A percentile compares a stretch with the other conserved stretches of the same genome.
Conservation (phyloP, 2,888 invertebrate genomes). For the Megaustenia siamemsis region DNA sequence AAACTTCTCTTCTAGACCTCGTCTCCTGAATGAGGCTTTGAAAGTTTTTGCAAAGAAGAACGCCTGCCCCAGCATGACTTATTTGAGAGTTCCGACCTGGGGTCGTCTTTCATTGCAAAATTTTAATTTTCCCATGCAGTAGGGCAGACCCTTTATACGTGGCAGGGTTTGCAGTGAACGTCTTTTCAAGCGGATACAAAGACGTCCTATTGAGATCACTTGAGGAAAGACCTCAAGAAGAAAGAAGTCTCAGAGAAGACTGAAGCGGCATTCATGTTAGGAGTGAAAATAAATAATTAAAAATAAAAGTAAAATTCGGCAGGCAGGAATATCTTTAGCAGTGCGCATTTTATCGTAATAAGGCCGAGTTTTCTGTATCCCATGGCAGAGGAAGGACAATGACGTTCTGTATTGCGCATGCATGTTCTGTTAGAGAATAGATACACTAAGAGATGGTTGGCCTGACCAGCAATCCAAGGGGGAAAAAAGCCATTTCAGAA, state of each 20-base stretch:
- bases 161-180: constrained; percentile 25
- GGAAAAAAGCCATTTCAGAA: not conserved
- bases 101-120: constrained; percentile 51
- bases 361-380: constrained; percentile 15
- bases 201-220: constrained; percentile 25
- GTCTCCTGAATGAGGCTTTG: constrained; percentile 26
- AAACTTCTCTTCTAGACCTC: constrained; percentile 34
- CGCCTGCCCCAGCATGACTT: constrained; percentile 49
- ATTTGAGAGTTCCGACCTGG: constrained; percentile 49
- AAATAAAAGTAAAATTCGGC: not conserved
- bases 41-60: constrained; percentile 3
- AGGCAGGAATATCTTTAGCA: constrained; percentile 26
- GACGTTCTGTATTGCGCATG: constrained; percentile 10
- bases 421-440: constrained; percentile 24
- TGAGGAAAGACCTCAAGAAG: constrained; percentile 38
- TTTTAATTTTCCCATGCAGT: constrained; percentile 55
- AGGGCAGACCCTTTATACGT: constrained; percentile 50
- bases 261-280: constrained; percentile 22
- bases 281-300: constrained; percentile 9
- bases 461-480: not conserved
- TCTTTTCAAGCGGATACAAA: constrained; percentile 46
- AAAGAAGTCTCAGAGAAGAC: constrained; percentile 31
- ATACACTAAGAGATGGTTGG: not conserved
- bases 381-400: constrained; percentile 41
- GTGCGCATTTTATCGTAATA: constrained; percentile 36